These are phyloP conservation scores for Halcyon leucocephala DNA, from an alignment of 2,797 vertebrate genomes.

Conservation along the genomic window DNA sequence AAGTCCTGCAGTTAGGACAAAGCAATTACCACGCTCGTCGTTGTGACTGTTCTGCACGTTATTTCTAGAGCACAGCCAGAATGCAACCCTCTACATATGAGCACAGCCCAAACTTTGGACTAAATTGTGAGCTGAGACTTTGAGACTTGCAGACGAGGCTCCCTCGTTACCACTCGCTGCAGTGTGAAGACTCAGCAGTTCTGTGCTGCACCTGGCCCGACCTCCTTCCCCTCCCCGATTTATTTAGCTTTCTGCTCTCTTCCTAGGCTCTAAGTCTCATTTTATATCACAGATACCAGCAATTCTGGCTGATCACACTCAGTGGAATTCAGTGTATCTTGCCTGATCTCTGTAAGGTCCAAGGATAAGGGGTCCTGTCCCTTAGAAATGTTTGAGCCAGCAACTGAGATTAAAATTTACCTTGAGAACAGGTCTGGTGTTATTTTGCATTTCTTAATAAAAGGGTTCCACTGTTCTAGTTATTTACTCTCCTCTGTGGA, in stretches of 20 bases:
- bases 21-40: background rate
- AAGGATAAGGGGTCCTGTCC: background rate
- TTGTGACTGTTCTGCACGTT: background rate
- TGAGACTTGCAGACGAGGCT: slow-evolving; percentile 40
- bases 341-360: background rate
- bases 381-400: slow-evolving; percentile 7
- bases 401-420: slow-evolving; percentile 36
- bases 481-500: slow-evolving; percentile 50
- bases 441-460: slow-evolving; percentile 59
- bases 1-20: background rate
- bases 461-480: slow-evolving; percentile 35
- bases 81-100: background rate
- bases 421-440: slow-evolving; percentile 33
- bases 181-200: slow-evolving; percentile 58
- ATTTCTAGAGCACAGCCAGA: background rate
- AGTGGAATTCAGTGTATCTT: background rate
- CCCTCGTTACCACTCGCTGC: background rate
- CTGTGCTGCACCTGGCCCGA: slow-evolving; percentile 57
- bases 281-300: background rate
- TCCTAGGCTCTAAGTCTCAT: background rate
- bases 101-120: background rate
- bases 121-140: slow-evolving; percentile 28
- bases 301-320: background rate
- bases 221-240: slow-evolving; percentile 42
- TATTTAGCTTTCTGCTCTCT: slow-evolving; percentile 47